Evolutionary conservation across 2,113 vertebrate species (phyloP).

Genomic region (Xenopus laevis): DNA sequence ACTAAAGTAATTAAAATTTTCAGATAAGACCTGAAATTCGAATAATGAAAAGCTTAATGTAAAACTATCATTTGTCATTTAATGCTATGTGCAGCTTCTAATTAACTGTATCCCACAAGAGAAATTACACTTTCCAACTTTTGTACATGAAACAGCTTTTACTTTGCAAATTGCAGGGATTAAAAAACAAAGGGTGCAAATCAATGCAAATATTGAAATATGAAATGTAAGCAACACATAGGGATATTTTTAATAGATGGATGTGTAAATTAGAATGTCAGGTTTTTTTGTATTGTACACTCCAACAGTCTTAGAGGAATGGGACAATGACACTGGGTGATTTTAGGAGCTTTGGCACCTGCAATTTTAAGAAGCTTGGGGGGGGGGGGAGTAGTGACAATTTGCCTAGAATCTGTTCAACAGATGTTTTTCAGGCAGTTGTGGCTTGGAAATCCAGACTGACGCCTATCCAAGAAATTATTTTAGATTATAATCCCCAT

Average conservation of each 20-base stretch:
- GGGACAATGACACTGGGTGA: too few species aligned
- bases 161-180: constrained; percentile 31
- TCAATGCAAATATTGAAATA: neutral
- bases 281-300: too few species aligned
- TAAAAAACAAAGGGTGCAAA: neutral
- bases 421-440: too few species aligned
- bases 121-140: constrained; percentile 45
- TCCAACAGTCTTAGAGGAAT: too few species aligned
- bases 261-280: too few species aligned
- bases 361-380: too few species aligned
- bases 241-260: neutral
- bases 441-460: too few species aligned
- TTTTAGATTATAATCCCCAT: too few species aligned
- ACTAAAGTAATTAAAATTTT: constrained; percentile 55
- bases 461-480: too few species aligned
- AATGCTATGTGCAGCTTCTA: constrained; percentile 38
- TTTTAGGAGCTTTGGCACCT: too few species aligned
- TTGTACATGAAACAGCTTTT: constrained; percentile 37
- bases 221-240: neutral
- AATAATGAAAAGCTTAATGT: constrained; percentile 54
- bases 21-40: constrained; percentile 50
- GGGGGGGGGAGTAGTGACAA: too few species aligned
- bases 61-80: constrained; percentile 50
- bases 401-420: too few species aligned
- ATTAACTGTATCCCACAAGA: constrained; percentile 51